Evolutionary conservation across 2,113 vertebrate genomes (phyloP).

Genomic region (Planiliza haematocheilus): DNA sequence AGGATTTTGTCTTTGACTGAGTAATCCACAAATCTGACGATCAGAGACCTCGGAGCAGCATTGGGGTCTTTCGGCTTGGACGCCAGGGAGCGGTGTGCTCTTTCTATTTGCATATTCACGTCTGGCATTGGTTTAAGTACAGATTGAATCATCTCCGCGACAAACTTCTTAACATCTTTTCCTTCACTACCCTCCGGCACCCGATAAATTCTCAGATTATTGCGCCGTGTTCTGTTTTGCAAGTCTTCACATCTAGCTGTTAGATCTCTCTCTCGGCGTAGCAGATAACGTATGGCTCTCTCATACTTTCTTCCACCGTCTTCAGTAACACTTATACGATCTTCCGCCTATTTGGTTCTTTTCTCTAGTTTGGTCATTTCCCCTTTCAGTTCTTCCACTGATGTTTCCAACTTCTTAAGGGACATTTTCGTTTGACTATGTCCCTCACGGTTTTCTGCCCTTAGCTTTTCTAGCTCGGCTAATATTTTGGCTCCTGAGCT

Average conservation of each 20-base stretch:
- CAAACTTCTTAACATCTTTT: conserved; percentile 18
- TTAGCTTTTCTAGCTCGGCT: not conserved
- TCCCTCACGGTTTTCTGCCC: not conserved
- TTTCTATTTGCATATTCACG: conserved; percentile 22
- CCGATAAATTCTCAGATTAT: conserved; percentile 26
- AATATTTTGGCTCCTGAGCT: not conserved
- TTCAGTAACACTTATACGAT: not conserved
- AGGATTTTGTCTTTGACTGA: not conserved
- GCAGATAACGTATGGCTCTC: not conserved
- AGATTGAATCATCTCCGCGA: conserved; percentile 25
- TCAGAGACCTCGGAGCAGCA: not conserved
- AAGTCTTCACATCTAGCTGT: conserved; percentile 25
- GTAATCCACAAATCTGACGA: conserved; percentile 31
- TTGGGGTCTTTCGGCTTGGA: conserved; percentile 4
- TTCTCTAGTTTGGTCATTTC: conserved; percentile 4
- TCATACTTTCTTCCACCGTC: not conserved
- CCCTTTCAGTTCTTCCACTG: not conserved
- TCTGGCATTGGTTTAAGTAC: conserved; percentile 17
- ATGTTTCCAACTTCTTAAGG: not conserved
- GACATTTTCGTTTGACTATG: not conserved
- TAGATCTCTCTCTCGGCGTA: conserved; percentile 6
- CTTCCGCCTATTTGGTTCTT: not conserved
- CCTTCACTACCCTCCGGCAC: conserved; percentile 13
- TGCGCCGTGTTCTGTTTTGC: conserved; percentile 19
- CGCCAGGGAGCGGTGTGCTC: conserved; percentile 35